Evolutionary conservation across 2,888 invertebrate species (phyloP).

Genomic region (Eucera pruinosa): DNA sequence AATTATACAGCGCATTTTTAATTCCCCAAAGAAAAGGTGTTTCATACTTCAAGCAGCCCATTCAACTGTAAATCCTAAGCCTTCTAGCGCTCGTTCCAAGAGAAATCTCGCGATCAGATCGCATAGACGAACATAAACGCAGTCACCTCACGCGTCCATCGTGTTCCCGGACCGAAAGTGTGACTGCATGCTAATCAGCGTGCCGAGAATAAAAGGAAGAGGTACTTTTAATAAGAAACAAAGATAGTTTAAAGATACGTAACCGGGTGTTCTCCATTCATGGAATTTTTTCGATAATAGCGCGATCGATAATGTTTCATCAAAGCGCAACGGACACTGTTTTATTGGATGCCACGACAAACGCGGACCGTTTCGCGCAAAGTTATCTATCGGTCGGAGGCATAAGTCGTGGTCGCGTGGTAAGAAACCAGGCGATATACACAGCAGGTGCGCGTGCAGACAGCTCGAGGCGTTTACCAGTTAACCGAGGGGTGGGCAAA

Average conservation of each 20-base stretch:
- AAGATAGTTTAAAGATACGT: not conserved
- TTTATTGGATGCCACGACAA: slow-evolving; percentile 8
- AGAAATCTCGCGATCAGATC: slow-evolving; percentile 43
- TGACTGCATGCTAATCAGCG: slow-evolving; percentile 72
- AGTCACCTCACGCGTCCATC: slow-evolving; percentile 68
- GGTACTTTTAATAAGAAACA: slow-evolving; percentile 17
- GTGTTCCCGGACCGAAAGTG: slow-evolving; percentile 54
- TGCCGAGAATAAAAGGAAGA: slow-evolving; percentile 57
- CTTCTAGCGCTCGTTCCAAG: slow-evolving; percentile 22
- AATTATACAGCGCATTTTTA: too few relatives aligned
- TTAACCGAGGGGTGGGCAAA: slow-evolving; percentile 56
- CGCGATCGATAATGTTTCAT: not conserved
- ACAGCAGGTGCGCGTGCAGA: slow-evolving; percentile 62
- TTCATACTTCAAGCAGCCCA: not conserved
- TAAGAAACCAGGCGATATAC: slow-evolving; percentile 52
- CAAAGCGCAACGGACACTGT: slow-evolving; percentile 3
- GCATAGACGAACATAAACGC: slow-evolving; percentile 45
- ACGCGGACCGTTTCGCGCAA: slow-evolving; percentile 18
- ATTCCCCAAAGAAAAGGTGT: not conserved
- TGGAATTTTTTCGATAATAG: not conserved
- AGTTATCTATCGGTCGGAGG: slow-evolving; percentile 43
- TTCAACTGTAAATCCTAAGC: not conserved
- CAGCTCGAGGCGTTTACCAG: slow-evolving; percentile 59
- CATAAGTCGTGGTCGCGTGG: slow-evolving; percentile 54
- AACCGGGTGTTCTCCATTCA: not conserved